These are phyloP conservation scores for Pyrocephalus nanus DNA, from an alignment of 2,797 vertebrate species.

Conservation along the genomic window DNA sequence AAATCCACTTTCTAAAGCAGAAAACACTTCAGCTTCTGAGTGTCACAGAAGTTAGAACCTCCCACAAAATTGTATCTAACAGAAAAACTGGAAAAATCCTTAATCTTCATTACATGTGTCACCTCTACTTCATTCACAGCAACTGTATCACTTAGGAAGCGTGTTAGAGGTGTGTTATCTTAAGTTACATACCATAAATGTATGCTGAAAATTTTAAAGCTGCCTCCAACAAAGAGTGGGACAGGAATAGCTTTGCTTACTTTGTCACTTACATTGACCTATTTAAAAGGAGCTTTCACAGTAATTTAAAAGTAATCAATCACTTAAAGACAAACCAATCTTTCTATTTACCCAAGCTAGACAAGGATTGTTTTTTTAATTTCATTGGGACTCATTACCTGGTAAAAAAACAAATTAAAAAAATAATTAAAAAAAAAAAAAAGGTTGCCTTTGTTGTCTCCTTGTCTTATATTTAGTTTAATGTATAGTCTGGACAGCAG, in stretches of 20 bases:
- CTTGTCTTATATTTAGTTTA: background rate
- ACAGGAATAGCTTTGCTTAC: conserved; percentile 21
- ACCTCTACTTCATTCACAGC: background rate
- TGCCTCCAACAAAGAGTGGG: background rate
- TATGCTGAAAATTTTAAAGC: background rate
- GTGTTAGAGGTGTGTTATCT: background rate
- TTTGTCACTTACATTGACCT: background rate
- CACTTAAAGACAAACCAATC: conserved; percentile 23
- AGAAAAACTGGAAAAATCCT: background rate
- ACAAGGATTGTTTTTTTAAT: conserved; percentile 27
- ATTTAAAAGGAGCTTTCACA: conserved; percentile 49
- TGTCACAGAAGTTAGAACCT: background rate
- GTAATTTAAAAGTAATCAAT: conserved; percentile 63
- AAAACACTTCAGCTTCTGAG: background rate
- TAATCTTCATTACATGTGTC: background rate
- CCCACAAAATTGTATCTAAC: background rate
- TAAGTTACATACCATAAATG: background rate
- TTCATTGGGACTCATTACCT: conserved; percentile 32
- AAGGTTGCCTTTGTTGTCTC: background rate
- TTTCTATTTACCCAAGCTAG: conserved; percentile 49
- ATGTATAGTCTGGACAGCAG: background rate
- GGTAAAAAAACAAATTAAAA: background rate
- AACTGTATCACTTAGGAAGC: background rate
- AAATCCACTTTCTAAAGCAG: background rate
- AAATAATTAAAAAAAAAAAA: background rate